Conservation (phyloP, 2,797 vertebrate species). For the Diplodus puntazzo region DNA sequence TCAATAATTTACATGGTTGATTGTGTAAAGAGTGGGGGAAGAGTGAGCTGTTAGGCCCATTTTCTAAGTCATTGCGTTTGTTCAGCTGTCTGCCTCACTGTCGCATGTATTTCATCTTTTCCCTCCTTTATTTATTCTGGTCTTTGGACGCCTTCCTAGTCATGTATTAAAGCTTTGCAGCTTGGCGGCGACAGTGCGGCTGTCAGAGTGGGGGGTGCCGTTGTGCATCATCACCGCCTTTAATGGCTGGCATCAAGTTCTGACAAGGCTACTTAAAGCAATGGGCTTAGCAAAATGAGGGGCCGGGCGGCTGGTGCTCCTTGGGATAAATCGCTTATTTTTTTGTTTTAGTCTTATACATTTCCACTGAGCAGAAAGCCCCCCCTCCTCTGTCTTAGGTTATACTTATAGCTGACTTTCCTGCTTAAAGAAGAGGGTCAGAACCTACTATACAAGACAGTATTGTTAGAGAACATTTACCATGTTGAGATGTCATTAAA, state of each 20-base stretch:
- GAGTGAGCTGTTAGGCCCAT: slow-evolving; percentile 77
- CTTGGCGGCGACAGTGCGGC: slow-evolving; percentile 71
- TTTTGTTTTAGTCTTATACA: slow-evolving; percentile 61
- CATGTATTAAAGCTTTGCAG: slow-evolving; percentile 78
- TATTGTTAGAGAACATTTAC: slow-evolving; percentile 77
- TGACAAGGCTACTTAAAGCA: slow-evolving; percentile 78
- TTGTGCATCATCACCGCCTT: slow-evolving; percentile 71
- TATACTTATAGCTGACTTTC: slow-evolving; percentile 67
- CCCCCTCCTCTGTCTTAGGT: slow-evolving; percentile 36
- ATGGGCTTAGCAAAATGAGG: slow-evolving; percentile 71
- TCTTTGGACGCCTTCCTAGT: slow-evolving; percentile 83
- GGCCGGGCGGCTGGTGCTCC: slow-evolving; percentile 52
- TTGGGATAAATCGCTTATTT: slow-evolving; percentile 67
- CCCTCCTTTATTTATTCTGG: slow-evolving; percentile 80
- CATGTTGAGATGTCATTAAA: slow-evolving; percentile 80
- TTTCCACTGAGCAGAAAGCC: slow-evolving; percentile 45
- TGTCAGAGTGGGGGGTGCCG: slow-evolving; percentile 62
- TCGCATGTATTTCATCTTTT: slow-evolving; percentile 79
- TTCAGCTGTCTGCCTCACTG: slow-evolving; percentile 82
- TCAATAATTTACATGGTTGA: slow-evolving; percentile 84
- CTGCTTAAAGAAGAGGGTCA: slow-evolving; percentile 69
- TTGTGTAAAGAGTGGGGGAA: slow-evolving; percentile 78
- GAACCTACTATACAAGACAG: slow-evolving; percentile 68
- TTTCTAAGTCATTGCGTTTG: slow-evolving; percentile 84
- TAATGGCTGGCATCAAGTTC: slow-evolving; percentile 77